A percentile compares a stretch with the other conserved stretches of the same genome.
phyloP scores from a whole-genome alignment of 2,888 invertebrate species.

The Athalia circularis region DNA sequence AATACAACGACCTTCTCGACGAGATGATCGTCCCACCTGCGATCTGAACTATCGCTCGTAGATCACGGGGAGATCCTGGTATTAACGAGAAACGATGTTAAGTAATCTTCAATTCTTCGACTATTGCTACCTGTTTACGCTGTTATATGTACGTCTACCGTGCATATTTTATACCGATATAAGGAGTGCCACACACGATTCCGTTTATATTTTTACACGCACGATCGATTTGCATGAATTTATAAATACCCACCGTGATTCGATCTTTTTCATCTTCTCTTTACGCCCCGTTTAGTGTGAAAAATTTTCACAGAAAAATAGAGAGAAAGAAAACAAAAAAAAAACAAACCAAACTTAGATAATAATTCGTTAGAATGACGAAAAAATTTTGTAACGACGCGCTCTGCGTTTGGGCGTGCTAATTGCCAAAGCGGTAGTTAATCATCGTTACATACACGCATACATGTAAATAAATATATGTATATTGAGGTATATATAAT shows the following conservation, averaged over 20 bases:
- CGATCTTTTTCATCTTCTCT: no score
- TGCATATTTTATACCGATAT: no score
- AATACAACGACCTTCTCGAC: constrained; percentile 44
- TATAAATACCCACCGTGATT: no score
- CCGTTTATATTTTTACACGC: constrained; percentile 2
- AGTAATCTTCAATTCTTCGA: constrained; percentile 31
- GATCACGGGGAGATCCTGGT: constrained; percentile 45
- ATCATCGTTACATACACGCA: background rate
- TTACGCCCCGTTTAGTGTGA: no score
- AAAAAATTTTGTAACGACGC: background rate
- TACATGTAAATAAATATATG: no score
- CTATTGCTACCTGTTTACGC: constrained; percentile 41
- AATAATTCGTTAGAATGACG: constrained; percentile 15
- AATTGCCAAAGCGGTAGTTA: constrained; percentile 22
- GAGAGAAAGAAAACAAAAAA: no score
- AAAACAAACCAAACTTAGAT: no score
- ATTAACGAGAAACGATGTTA: constrained; percentile 43
- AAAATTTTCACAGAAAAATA: no score
- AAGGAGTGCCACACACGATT: constrained; percentile 41
- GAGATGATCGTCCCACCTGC: constrained; percentile 41
- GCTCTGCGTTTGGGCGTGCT: background rate
- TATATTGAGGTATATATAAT: no score
- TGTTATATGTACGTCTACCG: background rate
- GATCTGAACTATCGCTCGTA: constrained; percentile 39
- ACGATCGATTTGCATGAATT: background rate